Percentiles rank a stretch among this genome's conserved stretches.
These are phyloP conservation scores for Triplophysa rosa DNA, from an alignment of 2,113 vertebrate species.

Conservation along the genomic window DNA sequence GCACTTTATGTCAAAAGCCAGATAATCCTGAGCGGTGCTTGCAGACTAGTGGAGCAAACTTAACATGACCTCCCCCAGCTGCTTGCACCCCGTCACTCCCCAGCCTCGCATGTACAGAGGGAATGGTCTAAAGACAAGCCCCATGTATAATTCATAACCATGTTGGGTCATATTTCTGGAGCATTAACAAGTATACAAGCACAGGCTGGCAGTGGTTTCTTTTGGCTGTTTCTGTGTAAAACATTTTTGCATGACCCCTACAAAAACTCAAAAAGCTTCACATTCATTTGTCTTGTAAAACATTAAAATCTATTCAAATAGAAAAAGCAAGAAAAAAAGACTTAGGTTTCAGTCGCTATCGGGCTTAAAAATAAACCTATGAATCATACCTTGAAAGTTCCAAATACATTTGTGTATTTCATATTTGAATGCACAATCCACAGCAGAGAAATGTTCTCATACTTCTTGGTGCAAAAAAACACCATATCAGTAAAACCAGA, in stretches of 20 bases:
- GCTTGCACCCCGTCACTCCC: not conserved
- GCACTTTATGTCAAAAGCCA: slow-evolving; percentile 27
- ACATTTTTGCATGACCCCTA: not conserved
- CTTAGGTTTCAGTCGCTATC: not conserved
- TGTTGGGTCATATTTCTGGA: slow-evolving; percentile 38
- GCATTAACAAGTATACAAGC: slow-evolving; percentile 41
- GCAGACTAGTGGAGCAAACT: slow-evolving; percentile 38
- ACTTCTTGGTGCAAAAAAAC: slow-evolving; percentile 13
- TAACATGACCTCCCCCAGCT: slow-evolving; percentile 32
- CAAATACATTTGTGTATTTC: not conserved
- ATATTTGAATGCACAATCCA: slow-evolving; percentile 34
- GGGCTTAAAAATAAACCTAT: not conserved
- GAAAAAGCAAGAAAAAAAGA: not conserved
- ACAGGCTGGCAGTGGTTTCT: not conserved
- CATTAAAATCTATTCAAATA: not conserved
- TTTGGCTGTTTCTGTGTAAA: not conserved
- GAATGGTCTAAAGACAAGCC: slow-evolving; percentile 37
- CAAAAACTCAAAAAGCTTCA: too few relatives aligned
- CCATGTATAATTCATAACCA: slow-evolving; percentile 46
- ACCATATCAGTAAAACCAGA: slow-evolving; percentile 41
- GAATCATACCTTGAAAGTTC: not conserved
- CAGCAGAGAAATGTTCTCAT: slow-evolving; percentile 28
- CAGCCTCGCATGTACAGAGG: slow-evolving; percentile 22
- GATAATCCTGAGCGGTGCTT: slow-evolving; percentile 40
- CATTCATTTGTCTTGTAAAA: too few relatives aligned